Conservation (phyloP, 2,888 invertebrate species). For the Stenchaetothrips biformis region DNA sequence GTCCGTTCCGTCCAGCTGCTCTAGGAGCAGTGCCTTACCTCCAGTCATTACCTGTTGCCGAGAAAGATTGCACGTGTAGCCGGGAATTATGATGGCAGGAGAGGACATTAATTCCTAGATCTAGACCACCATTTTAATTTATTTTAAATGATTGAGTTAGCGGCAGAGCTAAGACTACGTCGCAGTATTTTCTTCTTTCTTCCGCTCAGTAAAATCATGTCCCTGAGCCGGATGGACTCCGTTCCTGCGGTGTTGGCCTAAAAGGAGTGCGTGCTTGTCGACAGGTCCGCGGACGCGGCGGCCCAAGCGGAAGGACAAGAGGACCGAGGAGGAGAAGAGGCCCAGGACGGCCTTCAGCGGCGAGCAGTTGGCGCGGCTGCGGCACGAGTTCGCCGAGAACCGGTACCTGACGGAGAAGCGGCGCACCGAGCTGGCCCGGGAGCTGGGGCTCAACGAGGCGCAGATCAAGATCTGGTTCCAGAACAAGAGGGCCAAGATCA, state of each 20-base stretch:
- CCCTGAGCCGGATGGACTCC: background rate
- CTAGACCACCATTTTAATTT: too few species aligned
- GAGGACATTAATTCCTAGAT: too few species aligned
- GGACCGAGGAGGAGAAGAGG: constrained; percentile 71
- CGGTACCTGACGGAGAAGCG: constrained; percentile 88
- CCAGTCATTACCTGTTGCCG: too few species aligned
- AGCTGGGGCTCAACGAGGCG: constrained; percentile 88
- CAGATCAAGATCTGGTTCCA: constrained; percentile 98
- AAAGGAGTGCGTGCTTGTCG: constrained; percentile 34
- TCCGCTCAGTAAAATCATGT: too few species aligned
- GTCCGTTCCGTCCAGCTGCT: background rate
- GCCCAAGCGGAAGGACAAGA: constrained; percentile 49
- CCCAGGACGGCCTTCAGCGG: constrained; percentile 94
- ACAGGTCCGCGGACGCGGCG: constrained; percentile 58
- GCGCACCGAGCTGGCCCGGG: constrained; percentile 83
- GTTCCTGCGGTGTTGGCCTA: background rate
- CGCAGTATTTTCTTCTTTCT: too few species aligned
- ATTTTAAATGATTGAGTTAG: too few species aligned
- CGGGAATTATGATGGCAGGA: too few species aligned
- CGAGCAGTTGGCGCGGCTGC: constrained; percentile 83
- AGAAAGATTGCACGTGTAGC: too few species aligned
- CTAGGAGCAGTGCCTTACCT: too few species aligned
- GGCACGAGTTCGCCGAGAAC: constrained; percentile 90
- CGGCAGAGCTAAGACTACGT: too few species aligned
- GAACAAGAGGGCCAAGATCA: constrained; percentile 94